Evolutionary conservation across 2,888 invertebrate genomes (phyloP).

Genomic region (Byasa hedistus): DNA sequence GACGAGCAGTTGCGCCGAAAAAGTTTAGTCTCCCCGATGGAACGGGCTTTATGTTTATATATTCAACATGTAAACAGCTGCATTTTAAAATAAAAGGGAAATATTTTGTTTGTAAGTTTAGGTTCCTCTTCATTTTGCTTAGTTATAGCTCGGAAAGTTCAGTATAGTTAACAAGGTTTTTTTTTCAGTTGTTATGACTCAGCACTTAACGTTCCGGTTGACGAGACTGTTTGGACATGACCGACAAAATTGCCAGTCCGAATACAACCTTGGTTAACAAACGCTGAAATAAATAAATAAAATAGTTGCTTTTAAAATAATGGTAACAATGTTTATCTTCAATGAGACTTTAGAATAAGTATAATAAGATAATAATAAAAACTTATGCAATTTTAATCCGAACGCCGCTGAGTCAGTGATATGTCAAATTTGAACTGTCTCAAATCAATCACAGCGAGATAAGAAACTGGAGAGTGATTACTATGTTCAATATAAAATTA

Average conservation of each 20-base stretch:
- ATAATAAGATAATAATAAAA: no score
- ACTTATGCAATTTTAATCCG: no score
- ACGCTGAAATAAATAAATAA: background rate
- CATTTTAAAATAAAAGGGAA: background rate
- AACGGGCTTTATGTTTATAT: background rate
- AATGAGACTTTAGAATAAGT: background rate
- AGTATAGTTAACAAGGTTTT: slow-evolving; percentile 1
- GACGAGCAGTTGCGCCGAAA: slow-evolving; percentile 39
- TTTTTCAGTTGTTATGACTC: slow-evolving; percentile 35
- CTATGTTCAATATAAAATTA: no score
- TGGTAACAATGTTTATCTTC: background rate
- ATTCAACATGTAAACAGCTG: background rate
- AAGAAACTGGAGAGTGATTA: no score
- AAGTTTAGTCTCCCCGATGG: slow-evolving; percentile 31
- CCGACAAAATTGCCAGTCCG: slow-evolving; percentile 40
- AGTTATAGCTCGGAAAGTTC: background rate
- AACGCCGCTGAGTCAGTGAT: no score
- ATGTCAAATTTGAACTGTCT: no score
- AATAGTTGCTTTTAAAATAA: background rate
- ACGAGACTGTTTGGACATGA: slow-evolving; percentile 43
- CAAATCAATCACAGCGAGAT: no score
- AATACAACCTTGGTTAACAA: slow-evolving; percentile 19
- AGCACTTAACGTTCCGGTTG: slow-evolving; percentile 38
- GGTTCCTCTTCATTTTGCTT: no score
- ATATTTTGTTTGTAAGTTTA: no score